Conservation (phyloP, 2,888 invertebrate genomes). For the Zeuzera pyrina region DNA sequence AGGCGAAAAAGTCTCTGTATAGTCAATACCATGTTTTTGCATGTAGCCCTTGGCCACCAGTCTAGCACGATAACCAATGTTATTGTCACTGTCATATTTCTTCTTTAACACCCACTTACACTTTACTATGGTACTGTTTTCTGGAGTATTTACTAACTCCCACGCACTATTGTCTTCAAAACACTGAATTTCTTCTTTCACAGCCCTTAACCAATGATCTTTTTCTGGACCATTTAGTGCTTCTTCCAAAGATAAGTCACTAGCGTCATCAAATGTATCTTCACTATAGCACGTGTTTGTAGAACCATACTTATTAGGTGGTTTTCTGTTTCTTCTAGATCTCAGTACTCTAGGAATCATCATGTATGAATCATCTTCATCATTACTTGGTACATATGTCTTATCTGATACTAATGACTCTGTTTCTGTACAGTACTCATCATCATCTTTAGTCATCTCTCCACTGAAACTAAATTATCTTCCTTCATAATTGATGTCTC, state of each 20-base stretch:
- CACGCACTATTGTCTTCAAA: slow-evolving; percentile 9
- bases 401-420: no score
- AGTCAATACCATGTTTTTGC: slow-evolving; percentile 9
- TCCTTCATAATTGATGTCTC: slow-evolving; percentile 2
- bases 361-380: no score
- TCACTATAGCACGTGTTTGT: slow-evolving; percentile 1
- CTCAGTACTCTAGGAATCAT: no score
- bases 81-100: slow-evolving; percentile 3
- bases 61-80: not conserved
- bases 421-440: no score
- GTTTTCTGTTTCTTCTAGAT: no score
- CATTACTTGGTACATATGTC: no score
- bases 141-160: slow-evolving; percentile 9
- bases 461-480: slow-evolving; percentile 4
- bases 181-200: slow-evolving; percentile 8
- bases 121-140: slow-evolving; percentile 8
- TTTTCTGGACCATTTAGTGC: slow-evolving; percentile 7
- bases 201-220: slow-evolving; percentile 6
- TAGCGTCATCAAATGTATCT: slow-evolving; percentile 3
- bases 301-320: slow-evolving; percentile 1
- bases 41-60: slow-evolving; percentile 10
- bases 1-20: slow-evolving; percentile 7
- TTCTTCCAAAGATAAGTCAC: slow-evolving; percentile 3
- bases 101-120: slow-evolving; percentile 12
- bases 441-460: no score